phyloP scores from a whole-genome alignment of 2,888 invertebrate species.

The Ormyrus rosae region DNA sequence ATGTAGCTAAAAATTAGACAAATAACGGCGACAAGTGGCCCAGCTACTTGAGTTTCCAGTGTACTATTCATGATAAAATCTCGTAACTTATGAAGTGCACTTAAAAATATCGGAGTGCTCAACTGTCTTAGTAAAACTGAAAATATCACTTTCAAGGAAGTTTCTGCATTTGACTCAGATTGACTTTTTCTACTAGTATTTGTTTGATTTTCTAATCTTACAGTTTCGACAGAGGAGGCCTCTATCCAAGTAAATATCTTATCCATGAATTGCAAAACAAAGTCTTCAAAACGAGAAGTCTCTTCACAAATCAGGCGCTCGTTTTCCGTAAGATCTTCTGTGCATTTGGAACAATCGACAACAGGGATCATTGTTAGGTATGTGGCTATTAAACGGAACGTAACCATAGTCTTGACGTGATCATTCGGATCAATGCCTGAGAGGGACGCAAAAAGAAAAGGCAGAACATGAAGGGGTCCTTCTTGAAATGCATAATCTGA shows the following conservation, averaged over 20 bases:
- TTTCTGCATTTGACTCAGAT: slow-evolving; percentile 84
- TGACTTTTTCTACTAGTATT: slow-evolving; percentile 79
- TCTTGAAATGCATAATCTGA: slow-evolving; percentile 80
- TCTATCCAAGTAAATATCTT: slow-evolving; percentile 85
- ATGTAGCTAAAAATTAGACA: slow-evolving; percentile 82
- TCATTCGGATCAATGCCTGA: slow-evolving; percentile 96
- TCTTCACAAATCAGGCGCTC: slow-evolving; percentile 87
- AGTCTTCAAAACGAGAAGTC: slow-evolving; percentile 92
- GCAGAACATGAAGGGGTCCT: slow-evolving; percentile 88
- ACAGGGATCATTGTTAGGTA: slow-evolving; percentile 88
- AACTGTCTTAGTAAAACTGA: slow-evolving; percentile 84
- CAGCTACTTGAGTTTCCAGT: slow-evolving; percentile 90
- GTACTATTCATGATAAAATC: slow-evolving; percentile 85
- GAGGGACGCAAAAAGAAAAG: slow-evolving; percentile 86
- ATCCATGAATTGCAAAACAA: slow-evolving; percentile 90
- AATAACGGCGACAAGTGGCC: slow-evolving; percentile 86
- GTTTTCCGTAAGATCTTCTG: slow-evolving; percentile 84
- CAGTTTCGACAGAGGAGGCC: slow-evolving; percentile 83
- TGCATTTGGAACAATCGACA: slow-evolving; percentile 89
- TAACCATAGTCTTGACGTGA: slow-evolving; percentile 84
- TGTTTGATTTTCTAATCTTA: slow-evolving; percentile 78
- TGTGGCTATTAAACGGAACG: slow-evolving; percentile 87
- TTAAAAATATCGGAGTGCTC: slow-evolving; percentile 78
- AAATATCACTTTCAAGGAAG: slow-evolving; percentile 82
- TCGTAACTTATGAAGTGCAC: slow-evolving; percentile 86